A percentile compares a stretch with the other conserved stretches of the same genome.
These are phyloP conservation scores for Agrenia bidenticulata DNA, from an alignment of 2,888 invertebrate genomes.

Conservation along the genomic window DNA sequence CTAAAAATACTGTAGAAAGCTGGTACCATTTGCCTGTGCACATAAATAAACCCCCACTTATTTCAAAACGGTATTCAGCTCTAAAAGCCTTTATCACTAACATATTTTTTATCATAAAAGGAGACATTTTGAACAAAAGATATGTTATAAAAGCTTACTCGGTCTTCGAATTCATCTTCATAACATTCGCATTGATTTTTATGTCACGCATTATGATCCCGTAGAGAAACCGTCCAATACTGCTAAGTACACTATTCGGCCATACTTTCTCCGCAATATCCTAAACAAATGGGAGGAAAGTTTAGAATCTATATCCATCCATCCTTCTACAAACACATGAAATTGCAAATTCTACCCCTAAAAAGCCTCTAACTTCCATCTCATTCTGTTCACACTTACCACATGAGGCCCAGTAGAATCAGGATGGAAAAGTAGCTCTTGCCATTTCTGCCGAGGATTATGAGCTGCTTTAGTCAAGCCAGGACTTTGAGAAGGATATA, in stretches of 20 bases:
- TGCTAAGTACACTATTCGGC: conserved; percentile 66
- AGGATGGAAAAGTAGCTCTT: conserved; percentile 62
- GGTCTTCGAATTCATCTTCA: conserved; percentile 62
- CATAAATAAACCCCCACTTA: too few species aligned
- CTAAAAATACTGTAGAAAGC: conserved; percentile 79
- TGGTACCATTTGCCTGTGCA: conserved; percentile 66
- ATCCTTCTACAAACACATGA: too few species aligned
- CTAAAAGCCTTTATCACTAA: too few species aligned
- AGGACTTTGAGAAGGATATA: conserved; percentile 56
- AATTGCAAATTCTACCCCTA: background rate
- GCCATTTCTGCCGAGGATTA: conserved; percentile 74
- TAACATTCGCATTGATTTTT: conserved; percentile 74
- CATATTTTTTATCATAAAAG: too few species aligned
- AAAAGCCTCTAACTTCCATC: background rate
- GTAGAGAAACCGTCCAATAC: conserved; percentile 81
- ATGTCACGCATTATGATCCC: conserved; percentile 82
- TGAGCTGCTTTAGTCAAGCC: background rate
- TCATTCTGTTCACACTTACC: conserved; percentile 55
- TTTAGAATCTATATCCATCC: too few species aligned
- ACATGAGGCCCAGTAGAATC: conserved; percentile 63
- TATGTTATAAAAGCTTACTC: conserved; percentile 55
- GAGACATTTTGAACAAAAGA: too few species aligned
- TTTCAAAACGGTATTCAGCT: too few species aligned
- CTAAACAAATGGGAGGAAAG: conserved; percentile 24
- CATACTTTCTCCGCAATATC: conserved; percentile 63